These are phyloP conservation scores for Pipistrellus pipistrellus DNA, from an alignment of 2,797 vertebrate species.

Conservation along the genomic window DNA sequence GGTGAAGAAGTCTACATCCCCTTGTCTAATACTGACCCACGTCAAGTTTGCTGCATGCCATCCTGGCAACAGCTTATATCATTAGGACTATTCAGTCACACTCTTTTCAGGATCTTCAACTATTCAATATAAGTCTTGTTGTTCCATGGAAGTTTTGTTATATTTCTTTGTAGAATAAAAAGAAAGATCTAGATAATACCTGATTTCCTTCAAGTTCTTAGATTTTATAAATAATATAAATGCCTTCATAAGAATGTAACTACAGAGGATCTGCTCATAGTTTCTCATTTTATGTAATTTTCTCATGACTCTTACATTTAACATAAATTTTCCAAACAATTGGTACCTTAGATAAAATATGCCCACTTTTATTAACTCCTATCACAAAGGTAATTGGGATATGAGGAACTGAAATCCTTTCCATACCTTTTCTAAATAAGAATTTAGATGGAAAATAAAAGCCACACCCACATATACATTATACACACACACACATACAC, in stretches of 20 bases:
- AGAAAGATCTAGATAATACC: neutral
- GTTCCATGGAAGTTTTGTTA: neutral
- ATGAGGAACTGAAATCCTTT: neutral
- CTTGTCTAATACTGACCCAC: neutral
- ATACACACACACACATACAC: neutral
- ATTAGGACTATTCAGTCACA: neutral
- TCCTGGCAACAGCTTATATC: neutral
- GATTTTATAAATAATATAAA: slow-evolving; percentile 10
- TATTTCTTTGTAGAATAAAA: neutral
- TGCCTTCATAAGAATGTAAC: neutral
- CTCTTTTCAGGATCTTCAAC: neutral
- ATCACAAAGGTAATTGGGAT: neutral
- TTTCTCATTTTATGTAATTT: neutral
- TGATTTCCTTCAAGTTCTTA: neutral
- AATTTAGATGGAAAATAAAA: neutral
- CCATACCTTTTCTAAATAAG: neutral
- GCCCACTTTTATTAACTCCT: neutral
- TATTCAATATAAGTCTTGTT: neutral
- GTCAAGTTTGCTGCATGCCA: neutral
- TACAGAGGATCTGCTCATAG: neutral
- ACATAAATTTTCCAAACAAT: neutral
- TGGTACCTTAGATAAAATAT: neutral
- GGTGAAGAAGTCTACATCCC: neutral
- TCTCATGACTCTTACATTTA: neutral
- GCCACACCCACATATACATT: neutral